These are phyloP conservation scores for Channa maculata DNA, from an alignment of 2,113 vertebrate species.

Conservation along the genomic window DNA sequence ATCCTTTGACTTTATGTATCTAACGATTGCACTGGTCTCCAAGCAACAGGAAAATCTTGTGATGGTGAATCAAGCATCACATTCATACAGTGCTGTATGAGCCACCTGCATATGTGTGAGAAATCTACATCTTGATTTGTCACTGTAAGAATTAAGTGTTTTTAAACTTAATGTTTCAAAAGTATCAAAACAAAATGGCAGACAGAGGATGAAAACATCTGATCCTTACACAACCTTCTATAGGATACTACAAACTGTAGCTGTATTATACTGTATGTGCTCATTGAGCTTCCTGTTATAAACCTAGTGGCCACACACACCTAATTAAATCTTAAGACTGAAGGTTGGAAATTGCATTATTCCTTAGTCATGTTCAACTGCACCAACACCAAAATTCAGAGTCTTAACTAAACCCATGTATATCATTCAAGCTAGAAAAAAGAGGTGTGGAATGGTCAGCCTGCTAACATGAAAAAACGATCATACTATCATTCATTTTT, in stretches of 20 bases:
- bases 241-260: neutral
- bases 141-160: neutral
- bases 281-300: neutral
- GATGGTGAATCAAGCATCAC: slow-evolving; percentile 8
- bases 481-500: no score
- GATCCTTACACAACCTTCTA: neutral
- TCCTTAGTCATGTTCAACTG: neutral
- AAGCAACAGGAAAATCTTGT: slow-evolving; percentile 28
- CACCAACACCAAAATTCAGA: neutral
- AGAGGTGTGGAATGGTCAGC: no score
- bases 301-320: neutral
- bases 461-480: no score
- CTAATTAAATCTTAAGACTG: neutral
- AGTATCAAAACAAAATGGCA: neutral
- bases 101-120: neutral
- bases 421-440: no score
- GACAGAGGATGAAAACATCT: neutral
- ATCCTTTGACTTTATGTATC: neutral
- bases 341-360: neutral
- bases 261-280: neutral
- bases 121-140: slow-evolving; percentile 2
- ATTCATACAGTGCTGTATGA: neutral
- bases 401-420: no score
- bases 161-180: neutral
- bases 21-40: slow-evolving; percentile 1